Percentiles rank a stretch among this genome's conserved stretches.
phyloP scores from a whole-genome alignment of 2,113 vertebrate genomes.

The Anguilla rostrata region DNA sequence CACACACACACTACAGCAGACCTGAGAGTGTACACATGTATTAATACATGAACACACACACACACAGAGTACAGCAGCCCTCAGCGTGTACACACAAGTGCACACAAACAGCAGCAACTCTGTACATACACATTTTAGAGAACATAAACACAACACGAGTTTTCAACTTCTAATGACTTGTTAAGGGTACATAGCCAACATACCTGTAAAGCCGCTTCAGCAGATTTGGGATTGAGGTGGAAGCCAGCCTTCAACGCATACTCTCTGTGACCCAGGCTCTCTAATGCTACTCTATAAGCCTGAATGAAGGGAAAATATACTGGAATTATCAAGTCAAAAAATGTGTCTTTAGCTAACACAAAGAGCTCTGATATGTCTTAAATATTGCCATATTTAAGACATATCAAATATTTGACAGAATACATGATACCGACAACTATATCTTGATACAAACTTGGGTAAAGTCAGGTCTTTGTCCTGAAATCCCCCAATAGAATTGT shows the following conservation, averaged over 20 bases:
- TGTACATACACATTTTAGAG: slow-evolving; percentile 46
- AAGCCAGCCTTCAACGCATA: slow-evolving; percentile 96
- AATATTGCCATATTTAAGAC: too few relatives aligned
- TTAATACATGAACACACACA: too few relatives aligned
- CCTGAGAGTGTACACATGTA: too few relatives aligned
- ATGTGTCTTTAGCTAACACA: background rate
- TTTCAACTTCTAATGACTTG: background rate
- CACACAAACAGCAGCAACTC: slow-evolving; percentile 89
- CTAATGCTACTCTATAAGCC: slow-evolving; percentile 92
- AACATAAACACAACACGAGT: background rate
- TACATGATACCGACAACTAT: background rate
- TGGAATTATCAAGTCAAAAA: background rate
- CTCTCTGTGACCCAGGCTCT: slow-evolving; percentile 95
- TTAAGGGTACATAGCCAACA: slow-evolving; percentile 16
- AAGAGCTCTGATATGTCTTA: background rate
- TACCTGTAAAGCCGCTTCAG: slow-evolving; percentile 93
- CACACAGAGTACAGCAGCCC: background rate
- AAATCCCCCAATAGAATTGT: background rate
- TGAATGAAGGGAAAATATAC: slow-evolving; percentile 46
- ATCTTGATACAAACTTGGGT: too few relatives aligned
- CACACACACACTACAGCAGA: background rate
- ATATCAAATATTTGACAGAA: background rate
- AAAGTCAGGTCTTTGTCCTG: background rate
- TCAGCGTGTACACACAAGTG: too few relatives aligned
- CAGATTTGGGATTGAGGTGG: slow-evolving; percentile 92